Conservation (phyloP, 2,888 invertebrate genomes). For the Plagodis dolabraria region DNA sequence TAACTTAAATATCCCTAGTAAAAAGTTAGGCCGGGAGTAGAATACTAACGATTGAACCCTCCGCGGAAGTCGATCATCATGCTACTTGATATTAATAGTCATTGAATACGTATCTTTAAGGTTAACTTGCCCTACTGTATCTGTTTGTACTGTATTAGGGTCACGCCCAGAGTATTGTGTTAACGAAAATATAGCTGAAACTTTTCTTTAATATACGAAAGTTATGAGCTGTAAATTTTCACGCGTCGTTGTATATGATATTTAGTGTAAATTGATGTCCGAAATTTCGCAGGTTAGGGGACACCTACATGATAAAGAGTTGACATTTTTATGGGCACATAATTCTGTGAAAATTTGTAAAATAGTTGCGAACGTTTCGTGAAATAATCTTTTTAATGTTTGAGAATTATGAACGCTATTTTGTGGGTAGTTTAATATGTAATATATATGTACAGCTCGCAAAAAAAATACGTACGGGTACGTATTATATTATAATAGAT, state of each 20-base stretch:
- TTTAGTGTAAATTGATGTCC: constrained; percentile 17
- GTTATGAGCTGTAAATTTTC: constrained; percentile 25
- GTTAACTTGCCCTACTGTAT: neutral
- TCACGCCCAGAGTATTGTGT: constrained; percentile 9
- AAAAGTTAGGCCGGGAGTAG: too few relatives aligned
- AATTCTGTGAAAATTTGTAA: neutral
- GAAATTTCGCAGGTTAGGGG: constrained; percentile 8
- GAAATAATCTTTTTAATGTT: too few relatives aligned
- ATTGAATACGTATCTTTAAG: too few relatives aligned
- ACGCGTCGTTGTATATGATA: constrained; percentile 15
- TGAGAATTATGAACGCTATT: too few relatives aligned
- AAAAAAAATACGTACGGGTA: too few relatives aligned
- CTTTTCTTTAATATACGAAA: constrained; percentile 23
- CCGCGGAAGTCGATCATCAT: too few relatives aligned
- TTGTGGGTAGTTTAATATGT: too few relatives aligned
- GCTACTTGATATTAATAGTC: too few relatives aligned
- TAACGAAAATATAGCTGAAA: constrained; percentile 18
- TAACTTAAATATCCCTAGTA: too few relatives aligned
- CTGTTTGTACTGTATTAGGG: neutral
- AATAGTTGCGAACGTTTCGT: neutral
- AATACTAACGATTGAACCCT: too few relatives aligned
- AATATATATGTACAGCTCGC: too few relatives aligned
- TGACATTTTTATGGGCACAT: constrained; percentile 1
- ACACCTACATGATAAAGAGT: neutral
- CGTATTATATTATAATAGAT: too few relatives aligned